phyloP scores from a whole-genome alignment of 2,888 invertebrate genomes.

The Cheilosia grossa region DNA sequence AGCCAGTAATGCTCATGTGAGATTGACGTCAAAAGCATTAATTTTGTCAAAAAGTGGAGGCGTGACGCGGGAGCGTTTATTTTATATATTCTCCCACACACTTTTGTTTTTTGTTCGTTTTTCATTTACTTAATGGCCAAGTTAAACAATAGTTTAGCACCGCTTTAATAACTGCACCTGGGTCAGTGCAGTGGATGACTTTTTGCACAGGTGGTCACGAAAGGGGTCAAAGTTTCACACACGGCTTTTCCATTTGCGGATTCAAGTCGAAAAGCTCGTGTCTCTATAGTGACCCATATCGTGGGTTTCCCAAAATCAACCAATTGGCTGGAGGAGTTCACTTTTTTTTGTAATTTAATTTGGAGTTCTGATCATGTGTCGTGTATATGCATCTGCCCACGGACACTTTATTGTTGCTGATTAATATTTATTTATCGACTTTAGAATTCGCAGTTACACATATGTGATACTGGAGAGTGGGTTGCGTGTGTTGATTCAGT shows the following conservation, averaged over 20 bases:
- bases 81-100: conserved; percentile 34
- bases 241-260: conserved; percentile 46
- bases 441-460: conserved; percentile 37
- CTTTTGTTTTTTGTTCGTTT: conserved; percentile 20
- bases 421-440: conserved; percentile 53
- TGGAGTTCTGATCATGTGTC: conserved; percentile 21
- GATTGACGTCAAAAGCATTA: conserved; percentile 56
- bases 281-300: conserved; percentile 57
- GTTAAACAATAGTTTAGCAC: conserved; percentile 45
- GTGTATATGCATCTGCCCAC: conserved; percentile 59
- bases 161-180: conserved; percentile 44
- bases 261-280: conserved; percentile 1
- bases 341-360: conserved; percentile 24
- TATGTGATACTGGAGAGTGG: conserved; percentile 13
- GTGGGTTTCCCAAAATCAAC: conserved; percentile 26
- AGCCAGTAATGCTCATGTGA: conserved; percentile 50
- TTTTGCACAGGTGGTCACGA: conserved; percentile 49
- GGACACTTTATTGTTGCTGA: conserved; percentile 48
- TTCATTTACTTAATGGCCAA: conserved; percentile 57
- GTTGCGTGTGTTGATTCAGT: conserved; percentile 46
- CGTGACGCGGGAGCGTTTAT: conserved; percentile 56
- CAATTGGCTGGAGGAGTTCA: conserved; percentile 33
- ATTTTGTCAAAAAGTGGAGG: conserved; percentile 67
- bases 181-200: conserved; percentile 17
- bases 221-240: not conserved